Evolutionary conservation across 2,888 invertebrate genomes (phyloP).

Genomic region (Sinohyriopsis cumingii): DNA sequence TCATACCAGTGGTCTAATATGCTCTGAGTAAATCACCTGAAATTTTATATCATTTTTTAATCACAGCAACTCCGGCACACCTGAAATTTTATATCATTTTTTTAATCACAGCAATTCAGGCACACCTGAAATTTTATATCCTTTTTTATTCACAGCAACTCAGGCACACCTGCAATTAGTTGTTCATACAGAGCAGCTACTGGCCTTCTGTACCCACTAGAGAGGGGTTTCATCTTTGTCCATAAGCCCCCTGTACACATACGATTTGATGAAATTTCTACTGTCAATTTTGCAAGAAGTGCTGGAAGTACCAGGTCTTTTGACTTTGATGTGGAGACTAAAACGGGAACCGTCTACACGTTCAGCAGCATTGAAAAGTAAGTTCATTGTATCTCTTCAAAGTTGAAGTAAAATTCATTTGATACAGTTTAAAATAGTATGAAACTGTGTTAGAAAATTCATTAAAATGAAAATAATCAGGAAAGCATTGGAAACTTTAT

Average conservation of each 20-base stretch:
- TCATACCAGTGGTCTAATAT: neutral
- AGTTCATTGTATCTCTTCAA: slow-evolving; percentile 35
- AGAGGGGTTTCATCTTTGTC: slow-evolving; percentile 97
- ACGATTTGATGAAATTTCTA: slow-evolving; percentile 94
- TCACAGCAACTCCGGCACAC: slow-evolving; percentile 81
- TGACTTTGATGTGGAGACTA: slow-evolving; percentile 82
- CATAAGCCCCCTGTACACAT: slow-evolving; percentile 99
- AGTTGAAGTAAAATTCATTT: neutral
- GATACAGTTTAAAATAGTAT: neutral
- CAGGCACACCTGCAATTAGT: slow-evolving; percentile 90
- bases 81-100: slow-evolving; percentile 79
- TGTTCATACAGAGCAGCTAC: slow-evolving; percentile 99
- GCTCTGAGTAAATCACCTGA: neutral
- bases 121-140: slow-evolving; percentile 56
- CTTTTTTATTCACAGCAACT: slow-evolving; percentile 76
- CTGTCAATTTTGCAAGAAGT: slow-evolving; percentile 95
- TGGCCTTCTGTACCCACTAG: slow-evolving; percentile 96
- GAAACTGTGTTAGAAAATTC: neutral
- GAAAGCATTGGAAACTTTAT: neutral
- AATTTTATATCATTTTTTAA: slow-evolving; percentile 68
- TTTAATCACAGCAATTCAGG: slow-evolving; percentile 80
- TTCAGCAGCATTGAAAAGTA: slow-evolving; percentile 97
- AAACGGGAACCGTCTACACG: slow-evolving; percentile 89
- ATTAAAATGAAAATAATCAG: neutral
- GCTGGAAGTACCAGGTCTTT: slow-evolving; percentile 81